Evolutionary conservation across 2,797 vertebrate genomes (phyloP).

Genomic region (Hippopotamyrus pictus): DNA sequence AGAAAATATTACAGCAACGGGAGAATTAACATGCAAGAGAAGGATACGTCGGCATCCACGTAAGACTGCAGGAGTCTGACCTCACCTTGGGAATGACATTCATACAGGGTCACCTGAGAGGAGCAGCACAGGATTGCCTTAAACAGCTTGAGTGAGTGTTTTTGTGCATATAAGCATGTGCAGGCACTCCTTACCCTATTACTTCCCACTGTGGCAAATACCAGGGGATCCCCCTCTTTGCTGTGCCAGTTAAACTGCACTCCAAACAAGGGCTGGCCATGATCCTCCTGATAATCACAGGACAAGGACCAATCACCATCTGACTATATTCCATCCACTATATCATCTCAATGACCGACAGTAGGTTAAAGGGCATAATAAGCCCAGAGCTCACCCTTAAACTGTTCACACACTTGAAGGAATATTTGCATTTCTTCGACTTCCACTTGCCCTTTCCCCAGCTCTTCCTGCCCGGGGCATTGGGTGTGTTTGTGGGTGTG

Average conservation of each 20-base stretch:
- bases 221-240: slow-evolving; percentile 94
- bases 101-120: slow-evolving; percentile 88
- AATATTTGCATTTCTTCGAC: slow-evolving; percentile 97
- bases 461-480: slow-evolving; percentile 87
- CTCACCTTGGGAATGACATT: slow-evolving; percentile 97
- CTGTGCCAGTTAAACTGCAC: slow-evolving; percentile 99
- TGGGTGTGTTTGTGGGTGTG: slow-evolving; percentile 93
- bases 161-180: neutral
- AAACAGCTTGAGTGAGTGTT: neutral
- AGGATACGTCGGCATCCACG: slow-evolving; percentile 98
- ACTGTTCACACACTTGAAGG: slow-evolving; percentile 97
- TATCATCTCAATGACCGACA: neutral
- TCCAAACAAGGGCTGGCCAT: slow-evolving; percentile 91
- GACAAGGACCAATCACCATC: neutral
- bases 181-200: slow-evolving; percentile 75
- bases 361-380: neutral
- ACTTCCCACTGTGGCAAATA: slow-evolving; percentile 96
- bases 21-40: slow-evolving; percentile 29
- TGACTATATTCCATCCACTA: neutral
- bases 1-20: neutral
- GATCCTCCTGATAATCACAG: slow-evolving; percentile 75
- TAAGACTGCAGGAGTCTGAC: slow-evolving; percentile 91
- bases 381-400: slow-evolving; percentile 70
- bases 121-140: neutral
- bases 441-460: slow-evolving; percentile 99